Conservation (phyloP, 2,797 vertebrate species). For the Nasua narica region DNA sequence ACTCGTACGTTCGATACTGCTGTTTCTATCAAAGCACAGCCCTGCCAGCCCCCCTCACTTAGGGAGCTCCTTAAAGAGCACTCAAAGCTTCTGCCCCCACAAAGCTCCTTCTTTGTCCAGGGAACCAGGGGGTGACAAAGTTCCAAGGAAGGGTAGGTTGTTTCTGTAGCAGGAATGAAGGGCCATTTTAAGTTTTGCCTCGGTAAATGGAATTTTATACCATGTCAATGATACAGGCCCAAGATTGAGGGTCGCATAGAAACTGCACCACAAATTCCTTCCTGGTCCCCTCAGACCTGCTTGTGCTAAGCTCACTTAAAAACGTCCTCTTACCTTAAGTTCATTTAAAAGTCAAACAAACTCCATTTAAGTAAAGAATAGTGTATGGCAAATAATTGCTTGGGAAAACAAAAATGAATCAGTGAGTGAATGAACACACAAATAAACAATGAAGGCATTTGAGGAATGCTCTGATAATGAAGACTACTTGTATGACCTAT, state of each 20-base stretch:
- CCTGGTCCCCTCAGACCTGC: neutral
- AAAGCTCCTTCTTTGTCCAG: neutral
- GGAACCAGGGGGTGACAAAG: neutral
- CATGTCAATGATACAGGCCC: neutral
- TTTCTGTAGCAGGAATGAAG: neutral
- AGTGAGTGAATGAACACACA: neutral
- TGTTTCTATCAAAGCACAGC: no score
- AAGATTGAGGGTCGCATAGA: neutral
- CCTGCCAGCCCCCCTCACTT: neutral
- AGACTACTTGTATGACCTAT: neutral
- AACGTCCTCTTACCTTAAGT: neutral
- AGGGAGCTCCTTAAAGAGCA: neutral
- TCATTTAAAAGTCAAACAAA: neutral
- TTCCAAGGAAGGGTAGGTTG: no score
- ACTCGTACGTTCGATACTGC: neutral
- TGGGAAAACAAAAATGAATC: neutral
- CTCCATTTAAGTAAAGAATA: neutral
- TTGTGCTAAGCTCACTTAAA: neutral
- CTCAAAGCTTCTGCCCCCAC: neutral
- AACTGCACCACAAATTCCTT: neutral
- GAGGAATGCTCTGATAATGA: neutral
- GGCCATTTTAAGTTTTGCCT: neutral
- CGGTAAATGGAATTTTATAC: neutral
- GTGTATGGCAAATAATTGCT: neutral
- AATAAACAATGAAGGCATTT: neutral